Evolutionary conservation across 2,888 invertebrate species (phyloP), one percentile per base, ranked within the genome.

Genomic region (Nudaria mundana): DNA sequence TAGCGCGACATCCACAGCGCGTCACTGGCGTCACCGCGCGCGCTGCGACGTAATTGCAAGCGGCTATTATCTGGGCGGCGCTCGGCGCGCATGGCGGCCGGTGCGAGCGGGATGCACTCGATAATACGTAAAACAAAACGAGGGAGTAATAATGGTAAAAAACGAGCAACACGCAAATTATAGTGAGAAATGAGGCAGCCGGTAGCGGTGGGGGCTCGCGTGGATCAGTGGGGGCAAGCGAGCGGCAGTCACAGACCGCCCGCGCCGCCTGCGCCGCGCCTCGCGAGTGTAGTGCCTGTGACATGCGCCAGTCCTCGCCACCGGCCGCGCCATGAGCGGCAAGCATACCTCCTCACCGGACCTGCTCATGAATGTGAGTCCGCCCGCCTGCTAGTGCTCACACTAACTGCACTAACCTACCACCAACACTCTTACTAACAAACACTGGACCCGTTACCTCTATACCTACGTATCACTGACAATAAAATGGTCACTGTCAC

Each of bases 81-180:
- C 80, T 79, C 78, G 63, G 60, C 78, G 84, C 78, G 84, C 84
- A 86, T 86, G 86, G 87, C 86, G 81, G 87, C 81, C 84, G 78
- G 87, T 87, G 89, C 81, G 87, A 88, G 87, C 88, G 87, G 88
- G 88, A 87, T 88, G 88, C 87, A 87, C 85, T 87, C 87, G 87
- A 86, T 87, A 87, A 87, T 84, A 85, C 87, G 86, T 87, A 85
- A 86, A 88, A 87, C 87, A 87, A 87, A 87, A 87, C 88, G 86
- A 84, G 89, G 87, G 83, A 85, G 87, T 87, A 87, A 87, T 88
- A 86, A 89, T 86, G 84, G 84, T 87, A 86, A 88, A 88, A 88
- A 88, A 88, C 86, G 84, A 87, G 78, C 83, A 83, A 64, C 86
- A 88, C 88, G 88, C 87, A 88, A 88, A 88, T 88, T 88, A 88